phyloP scores from a whole-genome alignment of 1,140 invertebrate genomes.

The Heliconius hermathena region DNA sequence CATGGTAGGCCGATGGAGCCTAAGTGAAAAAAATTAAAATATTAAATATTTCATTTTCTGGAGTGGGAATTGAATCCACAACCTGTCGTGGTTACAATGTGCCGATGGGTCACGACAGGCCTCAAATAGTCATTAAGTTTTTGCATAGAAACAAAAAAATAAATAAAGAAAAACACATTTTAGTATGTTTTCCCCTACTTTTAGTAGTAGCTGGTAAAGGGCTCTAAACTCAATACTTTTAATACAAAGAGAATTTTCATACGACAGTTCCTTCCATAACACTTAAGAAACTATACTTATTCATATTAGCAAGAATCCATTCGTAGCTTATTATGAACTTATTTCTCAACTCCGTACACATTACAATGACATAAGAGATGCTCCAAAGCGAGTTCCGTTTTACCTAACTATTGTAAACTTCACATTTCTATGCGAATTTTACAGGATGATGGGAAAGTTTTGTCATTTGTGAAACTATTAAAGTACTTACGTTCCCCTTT shows the following conservation, averaged over 20 bases:
- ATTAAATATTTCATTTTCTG: no score
- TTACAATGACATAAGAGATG: conserved; percentile 30
- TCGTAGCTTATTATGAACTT: conserved; percentile 28
- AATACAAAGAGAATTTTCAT: background rate
- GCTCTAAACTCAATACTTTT: background rate
- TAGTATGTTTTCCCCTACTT: background rate
- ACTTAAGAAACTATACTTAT: conserved; percentile 10
- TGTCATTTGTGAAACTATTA: conserved; percentile 23
- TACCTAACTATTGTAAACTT: conserved; percentile 19
- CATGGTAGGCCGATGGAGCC: no score
- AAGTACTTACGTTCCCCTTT: conserved; percentile 14
- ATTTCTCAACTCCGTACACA: conserved; percentile 26
- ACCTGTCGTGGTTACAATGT: no score
- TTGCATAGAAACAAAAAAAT: background rate
- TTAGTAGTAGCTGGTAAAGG: no score
- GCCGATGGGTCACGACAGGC: no score
- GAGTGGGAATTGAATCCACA: no score
- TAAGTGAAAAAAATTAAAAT: no score
- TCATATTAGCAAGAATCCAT: background rate
- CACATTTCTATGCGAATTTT: conserved; percentile 26
- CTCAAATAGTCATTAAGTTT: no score
- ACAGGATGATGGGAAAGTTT: conserved; percentile 24
- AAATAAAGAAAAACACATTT: background rate
- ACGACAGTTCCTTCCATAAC: background rate
- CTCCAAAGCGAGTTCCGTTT: conserved; percentile 23